A percentile compares a stretch with the other conserved stretches of the same genome.
phyloP scores from a whole-genome alignment of 2,888 invertebrate species.

The Cephus runcator region DNA sequence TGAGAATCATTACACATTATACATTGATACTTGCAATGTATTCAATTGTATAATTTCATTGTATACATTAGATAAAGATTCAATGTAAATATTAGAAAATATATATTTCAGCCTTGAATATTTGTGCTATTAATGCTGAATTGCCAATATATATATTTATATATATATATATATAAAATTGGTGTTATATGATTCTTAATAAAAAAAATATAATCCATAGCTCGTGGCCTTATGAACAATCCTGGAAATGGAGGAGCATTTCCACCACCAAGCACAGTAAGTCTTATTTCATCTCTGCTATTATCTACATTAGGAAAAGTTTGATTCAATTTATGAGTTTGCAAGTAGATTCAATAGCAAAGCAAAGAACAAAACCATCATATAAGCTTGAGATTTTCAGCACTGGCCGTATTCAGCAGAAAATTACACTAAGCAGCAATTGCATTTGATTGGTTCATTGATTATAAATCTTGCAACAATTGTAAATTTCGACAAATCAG shows the following conservation, averaged over 20 bases:
- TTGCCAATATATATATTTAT: neutral
- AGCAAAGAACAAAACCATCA: neutral
- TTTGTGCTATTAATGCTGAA: neutral
- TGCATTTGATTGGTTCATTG: neutral
- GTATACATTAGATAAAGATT: neutral
- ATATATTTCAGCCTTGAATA: neutral
- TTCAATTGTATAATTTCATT: neutral
- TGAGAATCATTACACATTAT: neutral
- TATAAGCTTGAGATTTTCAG: neutral
- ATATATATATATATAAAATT: neutral
- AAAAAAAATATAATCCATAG: conserved; percentile 15
- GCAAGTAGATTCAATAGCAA: neutral
- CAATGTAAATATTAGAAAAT: neutral
- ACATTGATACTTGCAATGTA: neutral
- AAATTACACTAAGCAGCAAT: neutral
- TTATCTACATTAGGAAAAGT: conserved; percentile 1
- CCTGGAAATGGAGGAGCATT: conserved; percentile 1
- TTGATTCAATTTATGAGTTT: neutral
- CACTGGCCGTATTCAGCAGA: conserved; percentile 31
- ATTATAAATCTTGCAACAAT: neutral
- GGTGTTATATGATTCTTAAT: neutral
- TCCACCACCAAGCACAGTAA: conserved; percentile 26
- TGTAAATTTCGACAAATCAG: no score
- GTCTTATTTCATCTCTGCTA: conserved; percentile 12
- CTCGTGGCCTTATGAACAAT: conserved; percentile 12